phyloP scores from a whole-genome alignment of 2,797 vertebrate species.

The Monodelphis domestica region DNA sequence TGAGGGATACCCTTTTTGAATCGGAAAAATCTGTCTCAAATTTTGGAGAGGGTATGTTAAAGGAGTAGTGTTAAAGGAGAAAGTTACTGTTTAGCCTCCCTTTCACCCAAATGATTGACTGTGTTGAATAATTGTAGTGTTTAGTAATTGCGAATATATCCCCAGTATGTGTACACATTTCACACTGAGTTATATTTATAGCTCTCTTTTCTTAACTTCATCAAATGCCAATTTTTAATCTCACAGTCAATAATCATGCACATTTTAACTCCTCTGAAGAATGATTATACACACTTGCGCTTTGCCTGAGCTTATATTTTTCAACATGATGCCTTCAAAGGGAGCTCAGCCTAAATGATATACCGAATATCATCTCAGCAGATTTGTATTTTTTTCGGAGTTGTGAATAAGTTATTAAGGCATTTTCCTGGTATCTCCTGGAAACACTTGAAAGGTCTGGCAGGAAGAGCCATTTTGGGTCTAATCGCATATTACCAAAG shows the following conservation, averaged over 20 bases:
- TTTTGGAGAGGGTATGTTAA: not conserved
- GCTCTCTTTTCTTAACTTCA: constrained; percentile 68
- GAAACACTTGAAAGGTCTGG: constrained; percentile 75
- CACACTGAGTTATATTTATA: constrained; percentile 72
- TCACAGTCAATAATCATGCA: constrained; percentile 77
- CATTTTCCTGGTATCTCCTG: constrained; percentile 69
- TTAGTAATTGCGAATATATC: constrained; percentile 63
- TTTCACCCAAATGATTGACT: constrained; percentile 79
- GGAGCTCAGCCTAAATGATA: constrained; percentile 39
- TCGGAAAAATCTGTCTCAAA: not conserved
- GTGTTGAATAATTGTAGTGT: constrained; percentile 73
- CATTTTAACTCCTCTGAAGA: constrained; percentile 66
- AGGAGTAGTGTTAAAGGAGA: not conserved
- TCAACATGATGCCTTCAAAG: constrained; percentile 31
- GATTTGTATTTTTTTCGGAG: constrained; percentile 53
- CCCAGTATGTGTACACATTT: constrained; percentile 55
- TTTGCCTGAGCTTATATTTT: constrained; percentile 49
- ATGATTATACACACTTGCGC: constrained; percentile 51
- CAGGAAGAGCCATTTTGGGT: constrained; percentile 74
- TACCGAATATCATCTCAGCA: constrained; percentile 53
- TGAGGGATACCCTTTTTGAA: not conserved
- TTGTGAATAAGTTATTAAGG: constrained; percentile 63
- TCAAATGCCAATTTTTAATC: constrained; percentile 73
- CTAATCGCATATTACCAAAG: constrained; percentile 79
- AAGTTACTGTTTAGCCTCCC: constrained; percentile 34